A percentile compares a stretch with the other conserved stretches of the same genome.
phyloP scores from a whole-genome alignment of 2,888 invertebrate species.

The Petrolisthes cinctipes region DNA sequence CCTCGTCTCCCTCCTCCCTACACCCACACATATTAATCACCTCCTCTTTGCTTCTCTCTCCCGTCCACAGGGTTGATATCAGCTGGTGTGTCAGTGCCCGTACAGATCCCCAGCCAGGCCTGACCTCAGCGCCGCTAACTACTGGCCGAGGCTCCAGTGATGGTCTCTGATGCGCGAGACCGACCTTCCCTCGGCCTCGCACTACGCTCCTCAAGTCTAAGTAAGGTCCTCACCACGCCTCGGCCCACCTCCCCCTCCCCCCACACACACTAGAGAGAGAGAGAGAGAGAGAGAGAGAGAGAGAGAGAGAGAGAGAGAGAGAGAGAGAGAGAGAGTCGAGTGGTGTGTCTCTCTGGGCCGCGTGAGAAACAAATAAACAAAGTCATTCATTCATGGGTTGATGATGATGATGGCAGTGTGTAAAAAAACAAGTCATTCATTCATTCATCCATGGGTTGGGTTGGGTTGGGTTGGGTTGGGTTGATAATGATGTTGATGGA shows the following conservation, averaged over 20 bases:
- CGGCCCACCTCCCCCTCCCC: not conserved
- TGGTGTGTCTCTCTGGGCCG: too few species aligned
- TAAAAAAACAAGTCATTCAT: too few species aligned
- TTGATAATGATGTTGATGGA: too few species aligned
- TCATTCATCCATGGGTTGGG: too few species aligned
- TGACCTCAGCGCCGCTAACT: conserved; percentile 65
- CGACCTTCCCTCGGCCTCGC: conserved; percentile 38
- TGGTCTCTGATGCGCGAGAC: conserved; percentile 50
- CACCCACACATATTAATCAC: not conserved
- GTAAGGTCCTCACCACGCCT: conserved; percentile 7
- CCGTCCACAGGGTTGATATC: conserved; percentile 64
- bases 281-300: too few species aligned
- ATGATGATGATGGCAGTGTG: too few species aligned
- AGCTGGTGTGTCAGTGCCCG: conserved; percentile 65
- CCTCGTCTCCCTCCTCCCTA: not conserved
- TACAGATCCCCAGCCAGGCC: conserved; percentile 66
- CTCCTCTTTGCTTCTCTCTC: not conserved
- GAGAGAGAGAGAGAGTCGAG: too few species aligned
- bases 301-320: too few species aligned
- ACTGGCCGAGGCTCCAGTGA: conserved; percentile 66
- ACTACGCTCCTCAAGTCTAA: conserved; percentile 37
- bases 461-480: too few species aligned
- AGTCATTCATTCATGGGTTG: too few species aligned
- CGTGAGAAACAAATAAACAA: too few species aligned
- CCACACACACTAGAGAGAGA: not conserved